Percentiles rank a stretch among this genome's conserved stretches.
phyloP scores from a whole-genome alignment of 2,797 vertebrate genomes.

The Sebastes diploproa region DNA sequence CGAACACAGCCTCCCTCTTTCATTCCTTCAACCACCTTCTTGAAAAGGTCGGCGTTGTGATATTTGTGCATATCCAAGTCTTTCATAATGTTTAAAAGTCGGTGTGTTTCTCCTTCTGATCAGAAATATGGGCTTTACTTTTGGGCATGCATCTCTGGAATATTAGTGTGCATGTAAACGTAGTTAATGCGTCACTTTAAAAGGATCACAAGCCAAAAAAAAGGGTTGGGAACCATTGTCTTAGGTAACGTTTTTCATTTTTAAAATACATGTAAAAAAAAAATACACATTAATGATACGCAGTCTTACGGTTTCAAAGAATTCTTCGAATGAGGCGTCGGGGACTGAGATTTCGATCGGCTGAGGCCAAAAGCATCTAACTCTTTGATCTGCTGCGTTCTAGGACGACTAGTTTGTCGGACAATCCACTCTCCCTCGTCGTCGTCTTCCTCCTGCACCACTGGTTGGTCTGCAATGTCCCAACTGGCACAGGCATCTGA shows the following conservation, averaged over 20 bases:
- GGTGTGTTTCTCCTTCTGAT: no score
- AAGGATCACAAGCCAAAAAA: background rate
- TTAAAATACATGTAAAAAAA: background rate
- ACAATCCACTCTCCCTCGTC: slow-evolving; percentile 43
- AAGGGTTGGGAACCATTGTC: background rate
- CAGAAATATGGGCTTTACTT: no score
- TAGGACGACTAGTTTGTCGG: background rate
- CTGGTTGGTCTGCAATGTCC: rapidly evolving
- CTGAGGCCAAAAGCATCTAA: background rate
- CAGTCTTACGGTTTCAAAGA: slow-evolving; percentile 38
- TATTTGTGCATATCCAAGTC: no score
- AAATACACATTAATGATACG: background rate
- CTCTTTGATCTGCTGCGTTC: slow-evolving; percentile 29
- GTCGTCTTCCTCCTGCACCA: background rate
- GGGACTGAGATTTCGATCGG: slow-evolving; percentile 36
- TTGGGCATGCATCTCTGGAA: no score
- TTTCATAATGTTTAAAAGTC: no score
- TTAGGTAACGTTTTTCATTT: background rate
- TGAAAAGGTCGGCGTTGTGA: no score
- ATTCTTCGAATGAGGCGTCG: background rate
- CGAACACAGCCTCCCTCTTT: no score
- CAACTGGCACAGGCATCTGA: background rate
- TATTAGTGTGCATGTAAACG: no score
- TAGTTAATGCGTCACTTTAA: no score
- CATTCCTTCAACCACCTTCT: no score